phyloP scores from a whole-genome alignment of 2,888 invertebrate genomes.

The Scelioninae gen. 2 region DNA sequence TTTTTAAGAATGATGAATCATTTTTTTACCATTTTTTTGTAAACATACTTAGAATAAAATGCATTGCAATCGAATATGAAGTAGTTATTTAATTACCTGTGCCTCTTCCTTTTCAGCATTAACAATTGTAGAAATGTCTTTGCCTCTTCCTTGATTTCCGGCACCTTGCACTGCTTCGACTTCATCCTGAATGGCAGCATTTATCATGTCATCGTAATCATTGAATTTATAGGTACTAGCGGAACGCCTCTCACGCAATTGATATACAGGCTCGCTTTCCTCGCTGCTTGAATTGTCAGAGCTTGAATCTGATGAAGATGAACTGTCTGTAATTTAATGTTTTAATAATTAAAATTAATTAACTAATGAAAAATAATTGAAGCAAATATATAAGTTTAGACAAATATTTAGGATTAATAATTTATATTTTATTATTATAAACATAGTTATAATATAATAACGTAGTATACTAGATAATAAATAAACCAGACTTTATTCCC shows the following conservation, averaged over 20 bases:
- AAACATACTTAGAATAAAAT: too few relatives aligned
- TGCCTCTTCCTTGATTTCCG: constrained; percentile 89
- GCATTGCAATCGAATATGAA: too few relatives aligned
- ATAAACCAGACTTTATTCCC: too few relatives aligned
- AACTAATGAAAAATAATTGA: too few relatives aligned
- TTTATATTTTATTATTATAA: too few relatives aligned
- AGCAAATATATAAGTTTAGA: too few relatives aligned
- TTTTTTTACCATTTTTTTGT: too few relatives aligned
- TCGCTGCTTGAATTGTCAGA: constrained; percentile 76
- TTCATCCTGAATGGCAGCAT: constrained; percentile 90
- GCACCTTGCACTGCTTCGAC: constrained; percentile 85
- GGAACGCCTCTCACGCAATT: constrained; percentile 87
- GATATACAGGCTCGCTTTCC: constrained; percentile 87
- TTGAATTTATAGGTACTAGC: constrained; percentile 90
- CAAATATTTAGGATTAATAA: too few relatives aligned
- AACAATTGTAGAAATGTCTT: constrained; percentile 94
- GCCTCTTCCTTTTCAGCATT: constrained; percentile 83
- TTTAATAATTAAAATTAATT: too few relatives aligned
- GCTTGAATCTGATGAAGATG: constrained; percentile 68
- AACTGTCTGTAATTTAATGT: constrained; percentile 60
- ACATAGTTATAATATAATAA: too few relatives aligned
- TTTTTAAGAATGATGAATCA: too few relatives aligned
- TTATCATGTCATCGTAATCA: constrained; percentile 97
- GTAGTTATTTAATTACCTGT: constrained; percentile 49
- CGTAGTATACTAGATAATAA: too few relatives aligned